Evolutionary conservation across 2,888 invertebrate genomes (phyloP), one percentile per base, ranked within the genome.

Genomic region (Zhuqinia jingwanae): DNA sequence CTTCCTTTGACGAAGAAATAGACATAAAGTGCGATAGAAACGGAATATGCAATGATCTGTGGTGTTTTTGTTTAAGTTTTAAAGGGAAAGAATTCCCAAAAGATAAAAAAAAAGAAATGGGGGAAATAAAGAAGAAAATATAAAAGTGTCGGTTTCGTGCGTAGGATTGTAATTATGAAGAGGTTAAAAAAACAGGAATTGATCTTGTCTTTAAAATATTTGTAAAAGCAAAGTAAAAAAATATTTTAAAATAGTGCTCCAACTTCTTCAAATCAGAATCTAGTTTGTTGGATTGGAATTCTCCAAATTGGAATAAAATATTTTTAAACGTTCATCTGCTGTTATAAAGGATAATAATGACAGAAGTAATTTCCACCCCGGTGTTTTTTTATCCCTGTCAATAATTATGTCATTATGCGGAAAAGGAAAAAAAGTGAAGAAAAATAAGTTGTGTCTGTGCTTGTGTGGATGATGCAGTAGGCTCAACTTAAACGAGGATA

Each of bases 401-500:
- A 81, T 81, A 73, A 81, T 81, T 81, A 81, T 81, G 81, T 81
- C 81, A 81, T 81, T 81, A 81, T 73, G 81, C 56, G 65, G 63
- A 75, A 75, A 75, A 50, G 53, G 30, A 75, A 53, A 36, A 75
- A 75, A 17, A 70, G 10, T 70, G 5, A 22, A 11, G 22, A 36
- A 36, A 36, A 3, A 6, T 36, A 8, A 6, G 36, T 6, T 36
- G 36, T 36, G 36, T 36, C 5, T 6, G 36, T 53, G 75, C 73
- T 22, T 73, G 15, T 36, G 15, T 53, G 53, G n/a, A 53, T 17
- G 17, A n/a, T n/a, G 17, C 17, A 3, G 53, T 53, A 53, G 3
- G 8, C 5, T 36, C 36, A 36, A 36, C 5, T 36, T 3, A 36
- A 8, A 6, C 36, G 5, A 36, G 36, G 8, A 3, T 36, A 36